phyloP scores from a whole-genome alignment of 2,888 invertebrate genomes.

The Troides helena region DNA sequence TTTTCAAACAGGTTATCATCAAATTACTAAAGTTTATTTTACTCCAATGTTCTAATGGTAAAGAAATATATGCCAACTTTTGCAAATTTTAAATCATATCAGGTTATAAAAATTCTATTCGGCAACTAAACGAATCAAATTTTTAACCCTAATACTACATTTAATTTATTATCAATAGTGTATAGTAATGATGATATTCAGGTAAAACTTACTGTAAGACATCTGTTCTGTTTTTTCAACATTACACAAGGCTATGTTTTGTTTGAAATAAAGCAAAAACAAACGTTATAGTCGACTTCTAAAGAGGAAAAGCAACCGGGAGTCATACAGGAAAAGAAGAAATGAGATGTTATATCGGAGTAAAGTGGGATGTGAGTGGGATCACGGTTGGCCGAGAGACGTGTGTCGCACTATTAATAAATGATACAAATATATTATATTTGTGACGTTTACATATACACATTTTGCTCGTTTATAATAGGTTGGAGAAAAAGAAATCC shows the following conservation, averaged over 20 bases:
- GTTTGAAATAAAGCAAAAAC: slow-evolving; percentile 8
- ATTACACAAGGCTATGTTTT: neutral
- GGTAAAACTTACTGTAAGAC: no score
- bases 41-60: no score
- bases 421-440: no score
- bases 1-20: neutral
- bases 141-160: no score
- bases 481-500: no score
- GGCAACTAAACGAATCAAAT: neutral
- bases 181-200: neutral
- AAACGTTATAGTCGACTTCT: slow-evolving; percentile 5
- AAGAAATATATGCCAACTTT: no score
- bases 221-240: neutral
- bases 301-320: slow-evolving; percentile 27
- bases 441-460: no score
- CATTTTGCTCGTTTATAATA: no score
- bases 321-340: slow-evolving; percentile 25
- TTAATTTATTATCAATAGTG: no score
- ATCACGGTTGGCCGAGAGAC: slow-evolving; percentile 12
- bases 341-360: slow-evolving; percentile 21
- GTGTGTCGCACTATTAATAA: neutral
- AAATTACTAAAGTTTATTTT: neutral
- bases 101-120: no score
- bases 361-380: slow-evolving; percentile 10
- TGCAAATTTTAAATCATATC: no score